Conservation (phyloP, 2,797 vertebrate genomes). For the Arrhamphus sclerolepis region DNA sequence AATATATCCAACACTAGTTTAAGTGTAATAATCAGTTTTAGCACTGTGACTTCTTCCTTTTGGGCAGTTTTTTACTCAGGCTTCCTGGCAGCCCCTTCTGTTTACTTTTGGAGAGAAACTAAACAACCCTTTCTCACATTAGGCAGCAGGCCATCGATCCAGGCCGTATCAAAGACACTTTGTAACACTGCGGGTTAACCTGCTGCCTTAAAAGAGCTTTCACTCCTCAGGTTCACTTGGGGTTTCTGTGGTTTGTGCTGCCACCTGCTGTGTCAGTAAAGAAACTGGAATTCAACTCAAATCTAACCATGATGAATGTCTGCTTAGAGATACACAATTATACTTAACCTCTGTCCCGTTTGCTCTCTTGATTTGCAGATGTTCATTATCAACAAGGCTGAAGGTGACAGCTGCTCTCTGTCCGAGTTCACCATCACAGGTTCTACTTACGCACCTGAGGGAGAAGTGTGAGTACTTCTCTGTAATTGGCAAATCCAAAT, state of each 20-base stretch:
- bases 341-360: constrained; percentile 5
- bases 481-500: not conserved
- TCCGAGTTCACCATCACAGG: constrained; percentile 96
- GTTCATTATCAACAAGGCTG: constrained; percentile 91
- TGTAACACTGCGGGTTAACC: constrained; percentile 29
- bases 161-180: constrained; percentile 18
- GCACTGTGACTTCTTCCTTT: too few species aligned
- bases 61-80: constrained; percentile 25
- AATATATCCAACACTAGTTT: not conserved
- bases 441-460: constrained; percentile 95
- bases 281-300: not conserved
- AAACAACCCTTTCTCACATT: constrained; percentile 36
- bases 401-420: constrained; percentile 89
- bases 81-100: constrained; percentile 37
- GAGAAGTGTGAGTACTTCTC: constrained; percentile 91
- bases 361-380: constrained; percentile 81
- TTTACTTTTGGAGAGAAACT: constrained; percentile 50
- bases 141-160: constrained; percentile 34
- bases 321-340: constrained; percentile 1
- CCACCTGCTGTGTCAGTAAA: constrained; percentile 53
- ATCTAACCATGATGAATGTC: not conserved
- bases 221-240: not conserved
- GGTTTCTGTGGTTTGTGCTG: constrained; percentile 51
- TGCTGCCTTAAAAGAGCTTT: not conserved
- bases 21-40: too few species aligned